These are phyloP conservation scores for Myopa testacea DNA, from an alignment of 2,888 invertebrate genomes.

Conservation along the genomic window DNA sequence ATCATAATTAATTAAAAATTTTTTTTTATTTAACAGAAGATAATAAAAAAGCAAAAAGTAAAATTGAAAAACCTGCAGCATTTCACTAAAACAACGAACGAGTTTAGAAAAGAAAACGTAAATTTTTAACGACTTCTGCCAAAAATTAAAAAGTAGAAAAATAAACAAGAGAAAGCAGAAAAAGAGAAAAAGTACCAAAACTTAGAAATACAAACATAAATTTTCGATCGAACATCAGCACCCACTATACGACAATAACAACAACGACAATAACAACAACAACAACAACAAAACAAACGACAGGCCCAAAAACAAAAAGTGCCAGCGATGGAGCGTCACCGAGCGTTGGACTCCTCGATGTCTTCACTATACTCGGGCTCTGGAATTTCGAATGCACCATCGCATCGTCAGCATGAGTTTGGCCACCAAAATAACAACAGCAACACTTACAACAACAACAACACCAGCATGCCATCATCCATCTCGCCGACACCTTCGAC, in stretches of 20 bases:
- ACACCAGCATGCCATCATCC: constrained; percentile 62
- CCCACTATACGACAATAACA: constrained; percentile 20
- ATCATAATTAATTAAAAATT: constrained; percentile 6
- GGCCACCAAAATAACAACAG: constrained; percentile 52
- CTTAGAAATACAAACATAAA: constrained; percentile 13
- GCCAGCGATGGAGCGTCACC: constrained; percentile 58
- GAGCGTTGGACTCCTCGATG: constrained; percentile 66
- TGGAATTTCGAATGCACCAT: constrained; percentile 55
- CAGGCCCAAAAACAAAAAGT: constrained; percentile 23
- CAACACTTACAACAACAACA: constrained; percentile 51
- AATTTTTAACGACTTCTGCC: constrained; percentile 49
- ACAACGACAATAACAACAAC: constrained; percentile 40
- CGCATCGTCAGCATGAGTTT: constrained; percentile 48
- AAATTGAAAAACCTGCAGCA: constrained; percentile 4
- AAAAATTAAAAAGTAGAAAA: constrained; percentile 48
- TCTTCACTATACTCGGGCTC: constrained; percentile 64
- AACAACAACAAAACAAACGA: constrained; percentile 38
- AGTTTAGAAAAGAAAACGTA: not conserved
- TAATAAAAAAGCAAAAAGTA: constrained; percentile 49
- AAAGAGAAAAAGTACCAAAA: constrained; percentile 43
- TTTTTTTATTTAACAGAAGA: constrained; percentile 30
- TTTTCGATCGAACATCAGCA: not conserved
- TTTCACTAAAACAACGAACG: constrained; percentile 27
- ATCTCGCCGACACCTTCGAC: constrained; percentile 61
- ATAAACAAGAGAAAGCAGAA: constrained; percentile 36